phyloP scores from a whole-genome alignment of 2,113 vertebrate species.

The Rhinoptilus africanus region DNA sequence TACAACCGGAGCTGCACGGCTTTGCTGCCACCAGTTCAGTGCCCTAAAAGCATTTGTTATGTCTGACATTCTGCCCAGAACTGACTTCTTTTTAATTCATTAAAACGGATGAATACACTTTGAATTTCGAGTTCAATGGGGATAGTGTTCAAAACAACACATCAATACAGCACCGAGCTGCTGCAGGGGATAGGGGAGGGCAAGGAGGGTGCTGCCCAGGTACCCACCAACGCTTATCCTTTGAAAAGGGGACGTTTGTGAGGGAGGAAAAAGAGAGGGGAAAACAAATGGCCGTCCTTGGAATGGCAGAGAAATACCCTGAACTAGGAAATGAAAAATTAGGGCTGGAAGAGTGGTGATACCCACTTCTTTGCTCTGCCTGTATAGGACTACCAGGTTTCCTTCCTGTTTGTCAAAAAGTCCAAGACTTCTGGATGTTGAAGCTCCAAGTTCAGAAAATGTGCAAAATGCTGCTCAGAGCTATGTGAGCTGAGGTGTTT shows the following conservation, averaged over 20 bases:
- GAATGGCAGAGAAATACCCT: background rate
- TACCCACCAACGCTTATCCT: background rate
- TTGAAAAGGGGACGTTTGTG: background rate
- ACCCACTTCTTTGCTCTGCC: background rate
- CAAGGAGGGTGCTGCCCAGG: background rate
- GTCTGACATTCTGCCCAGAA: background rate
- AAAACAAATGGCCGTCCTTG: background rate
- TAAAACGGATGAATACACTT: background rate
- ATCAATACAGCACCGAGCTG: background rate
- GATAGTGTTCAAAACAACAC: background rate
- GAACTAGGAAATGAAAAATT: no score
- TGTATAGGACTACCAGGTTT: background rate
- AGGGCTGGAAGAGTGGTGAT: background rate
- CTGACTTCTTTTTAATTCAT: background rate
- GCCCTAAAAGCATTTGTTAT: background rate
- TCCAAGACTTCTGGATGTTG: background rate
- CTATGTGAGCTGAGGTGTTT: background rate
- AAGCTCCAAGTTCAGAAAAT: background rate
- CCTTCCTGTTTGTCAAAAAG: background rate
- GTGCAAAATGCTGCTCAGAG: background rate
- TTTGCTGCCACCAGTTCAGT: background rate
- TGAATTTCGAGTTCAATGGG: background rate
- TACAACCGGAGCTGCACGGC: background rate
- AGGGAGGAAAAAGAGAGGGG: background rate
- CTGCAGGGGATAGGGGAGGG: background rate